Percentiles rank a stretch among this genome's conserved stretches.
phyloP scores from a whole-genome alignment of 2,113 vertebrate genomes.

The Talpa occidentalis region DNA sequence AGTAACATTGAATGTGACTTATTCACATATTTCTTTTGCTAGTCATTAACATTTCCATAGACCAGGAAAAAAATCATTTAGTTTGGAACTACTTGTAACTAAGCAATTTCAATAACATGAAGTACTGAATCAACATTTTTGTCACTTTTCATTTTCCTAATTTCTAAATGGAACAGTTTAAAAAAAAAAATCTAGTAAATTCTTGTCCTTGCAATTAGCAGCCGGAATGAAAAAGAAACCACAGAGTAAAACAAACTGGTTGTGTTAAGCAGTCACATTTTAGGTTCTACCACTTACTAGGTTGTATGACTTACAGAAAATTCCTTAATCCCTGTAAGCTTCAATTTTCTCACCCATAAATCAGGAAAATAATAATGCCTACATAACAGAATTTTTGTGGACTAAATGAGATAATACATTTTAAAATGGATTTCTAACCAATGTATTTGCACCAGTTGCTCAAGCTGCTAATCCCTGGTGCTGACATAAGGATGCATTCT shows the following conservation, averaged over 20 bases:
- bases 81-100: background rate
- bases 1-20: background rate
- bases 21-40: constrained; percentile 5
- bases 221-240: background rate
- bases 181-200: background rate
- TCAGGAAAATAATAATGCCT: background rate
- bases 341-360: background rate
- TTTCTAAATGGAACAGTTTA: background rate
- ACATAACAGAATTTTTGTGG: background rate
- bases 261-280: background rate
- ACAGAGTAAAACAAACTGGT: background rate
- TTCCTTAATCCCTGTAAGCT: background rate
- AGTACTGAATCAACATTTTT: background rate
- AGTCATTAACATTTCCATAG: constrained; percentile 26
- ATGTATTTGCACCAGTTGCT: background rate
- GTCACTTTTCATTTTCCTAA: constrained; percentile 19
- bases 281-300: background rate
- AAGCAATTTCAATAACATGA: background rate
- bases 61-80: constrained; percentile 3
- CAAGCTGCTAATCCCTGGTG: background rate
- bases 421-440: background rate
- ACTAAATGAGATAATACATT: background rate
- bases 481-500: background rate
- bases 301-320: background rate
- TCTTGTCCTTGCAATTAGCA: background rate